phyloP scores from a whole-genome alignment of 2,113 vertebrate species.

The Gymnorhina tibicen region DNA sequence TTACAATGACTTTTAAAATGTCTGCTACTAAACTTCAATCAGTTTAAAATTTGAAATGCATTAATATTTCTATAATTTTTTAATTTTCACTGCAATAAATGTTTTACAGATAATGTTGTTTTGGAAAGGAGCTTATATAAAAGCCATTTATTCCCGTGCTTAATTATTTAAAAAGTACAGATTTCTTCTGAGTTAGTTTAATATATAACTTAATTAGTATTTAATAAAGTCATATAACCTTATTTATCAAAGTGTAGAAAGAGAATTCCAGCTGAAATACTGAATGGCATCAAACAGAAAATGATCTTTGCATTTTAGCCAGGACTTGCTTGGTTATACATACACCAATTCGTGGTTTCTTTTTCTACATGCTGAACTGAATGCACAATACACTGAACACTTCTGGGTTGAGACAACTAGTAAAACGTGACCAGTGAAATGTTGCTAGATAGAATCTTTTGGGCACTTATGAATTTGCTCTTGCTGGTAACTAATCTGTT shows the following conservation, averaged over 20 bases:
- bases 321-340: background rate
- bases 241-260: constrained; percentile 71
- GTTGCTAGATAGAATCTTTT: background rate
- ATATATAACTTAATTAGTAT: constrained; percentile 66
- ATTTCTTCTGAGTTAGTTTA: constrained; percentile 46
- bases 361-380: background rate
- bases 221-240: constrained; percentile 74
- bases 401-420: background rate
- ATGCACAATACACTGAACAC: background rate
- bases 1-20: constrained; percentile 72
- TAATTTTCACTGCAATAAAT: constrained; percentile 72
- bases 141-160: constrained; percentile 66
- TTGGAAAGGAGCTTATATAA: constrained; percentile 62
- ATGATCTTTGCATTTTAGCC: background rate
- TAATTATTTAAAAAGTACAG: constrained; percentile 65
- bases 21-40: constrained; percentile 77
- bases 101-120: constrained; percentile 66
- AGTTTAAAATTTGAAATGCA: constrained; percentile 79
- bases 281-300: background rate
- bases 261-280: constrained; percentile 58
- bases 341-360: background rate
- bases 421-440: background rate
- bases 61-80: constrained; percentile 73
- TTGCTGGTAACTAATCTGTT: background rate
- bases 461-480: background rate